phyloP scores from a whole-genome alignment of 37 sponge, comb jelly and placozoan genomes.

The Ephydatia muelleri region DNA sequence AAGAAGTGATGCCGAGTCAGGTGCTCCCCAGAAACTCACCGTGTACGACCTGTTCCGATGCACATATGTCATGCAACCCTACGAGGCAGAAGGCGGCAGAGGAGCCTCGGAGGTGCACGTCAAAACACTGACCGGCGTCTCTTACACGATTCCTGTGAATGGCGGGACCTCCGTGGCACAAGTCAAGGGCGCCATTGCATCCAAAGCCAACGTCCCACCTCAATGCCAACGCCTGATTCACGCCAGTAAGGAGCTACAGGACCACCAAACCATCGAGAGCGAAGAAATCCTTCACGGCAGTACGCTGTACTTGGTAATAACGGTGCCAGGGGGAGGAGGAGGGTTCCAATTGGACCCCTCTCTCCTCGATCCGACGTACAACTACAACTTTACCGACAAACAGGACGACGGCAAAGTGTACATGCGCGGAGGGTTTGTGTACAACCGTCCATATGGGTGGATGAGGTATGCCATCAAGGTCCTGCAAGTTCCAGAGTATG shows the following conservation, averaged over 20 bases:
- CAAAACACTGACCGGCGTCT: slow-evolving; percentile 33
- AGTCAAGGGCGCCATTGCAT: slow-evolving; percentile 21
- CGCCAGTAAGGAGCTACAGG: slow-evolving; percentile 11
- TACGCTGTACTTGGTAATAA: slow-evolving; percentile 17
- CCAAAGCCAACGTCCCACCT: slow-evolving; percentile 9
- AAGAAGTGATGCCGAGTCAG: neutral
- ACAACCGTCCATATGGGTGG: slow-evolving; percentile 54
- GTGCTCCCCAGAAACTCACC: slow-evolving; percentile 16
- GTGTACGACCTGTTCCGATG: slow-evolving; percentile 23
- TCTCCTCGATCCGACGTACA: slow-evolving; percentile 24
- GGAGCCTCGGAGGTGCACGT: slow-evolving; percentile 23
- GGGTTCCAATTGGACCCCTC: slow-evolving; percentile 10
- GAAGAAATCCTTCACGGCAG: neutral
- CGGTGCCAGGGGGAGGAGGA: slow-evolving; percentile 27
- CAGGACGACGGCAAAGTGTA: slow-evolving; percentile 24
- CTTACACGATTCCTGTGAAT: slow-evolving; percentile 4
- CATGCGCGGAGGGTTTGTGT: slow-evolving; percentile 30
- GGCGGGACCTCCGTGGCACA: slow-evolving; percentile 17
- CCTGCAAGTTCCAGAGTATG: slow-evolving; percentile 1
- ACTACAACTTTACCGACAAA: slow-evolving; percentile 43
- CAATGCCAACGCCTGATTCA: slow-evolving; percentile 27
- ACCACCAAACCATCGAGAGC: slow-evolving; percentile 17
- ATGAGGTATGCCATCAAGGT: slow-evolving; percentile 36
- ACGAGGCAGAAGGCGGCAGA: slow-evolving; percentile 6
- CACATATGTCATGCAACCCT: slow-evolving; percentile 25